Base-by-base conservation (phyloP, 23 tunicate species). In the Halocynthia roretzi region DNA sequence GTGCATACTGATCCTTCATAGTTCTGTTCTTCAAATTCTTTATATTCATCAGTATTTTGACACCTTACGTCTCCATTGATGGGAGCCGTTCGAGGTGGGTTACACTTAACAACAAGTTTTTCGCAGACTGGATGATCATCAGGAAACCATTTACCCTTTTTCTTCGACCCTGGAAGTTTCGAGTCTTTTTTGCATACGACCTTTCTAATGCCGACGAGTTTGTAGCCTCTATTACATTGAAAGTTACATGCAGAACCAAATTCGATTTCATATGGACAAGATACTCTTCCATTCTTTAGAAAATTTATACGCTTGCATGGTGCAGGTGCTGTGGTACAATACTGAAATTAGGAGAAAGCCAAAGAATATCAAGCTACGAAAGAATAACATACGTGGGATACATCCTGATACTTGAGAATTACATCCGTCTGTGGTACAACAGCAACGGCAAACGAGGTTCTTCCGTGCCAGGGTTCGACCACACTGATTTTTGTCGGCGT, bases 381-480 rank as follows among this genome's bases (percentile, higher is more conserved):
- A 10, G 2, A 20, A 2, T 31, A 31, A 71, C 63, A 54, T 53
- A 74, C 78, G 78, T 54, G 78, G 78, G 0, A 54, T 14, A 5
- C 78, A 74, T 54, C 78, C 78, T 54, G 78, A 74, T 56, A 54
- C 78, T 74, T 74, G 54, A 20, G 78, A 74, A 74, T 74, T 74
- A 54, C 78, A 74, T 7, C 78, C 78, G 40, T 23, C 20, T 50
- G 17, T 50, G 5, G 50, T 20, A n/a, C 78, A 74, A 56, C 78
- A 74, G 56, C 78, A 74, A 54, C 78, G 56, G 62, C 78, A 74
- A 12, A 74, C 78, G 64, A 74, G 55, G 22, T 74, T 74, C 10
- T 54, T 53, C n/a, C 5, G n/a, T 15, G 31, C 22, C 31, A 40
- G 22, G 5, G 2, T 53, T 5, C 78, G 18, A 54, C 78, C 78